phyloP scores from a whole-genome alignment of 2,888 invertebrate genomes.

The Acleris literana region DNA sequence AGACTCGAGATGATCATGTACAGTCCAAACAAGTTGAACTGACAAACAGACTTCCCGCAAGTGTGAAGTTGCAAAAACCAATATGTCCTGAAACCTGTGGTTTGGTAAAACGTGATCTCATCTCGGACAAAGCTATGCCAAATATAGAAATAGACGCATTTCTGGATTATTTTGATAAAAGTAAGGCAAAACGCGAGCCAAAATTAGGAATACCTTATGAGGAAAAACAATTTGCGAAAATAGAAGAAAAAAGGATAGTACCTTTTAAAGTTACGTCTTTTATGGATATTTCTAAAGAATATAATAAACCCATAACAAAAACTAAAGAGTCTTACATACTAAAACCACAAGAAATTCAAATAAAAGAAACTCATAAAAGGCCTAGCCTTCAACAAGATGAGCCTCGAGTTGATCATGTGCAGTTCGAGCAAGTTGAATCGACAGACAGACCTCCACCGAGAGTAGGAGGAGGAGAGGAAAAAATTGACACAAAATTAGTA shows the following conservation, averaged over 20 bases:
- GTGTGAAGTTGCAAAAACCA: neutral
- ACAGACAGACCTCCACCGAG: neutral
- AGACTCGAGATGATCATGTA: too few species aligned
- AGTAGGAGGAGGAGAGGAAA: neutral
- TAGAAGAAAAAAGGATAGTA: too few species aligned
- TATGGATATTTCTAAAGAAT: too few species aligned
- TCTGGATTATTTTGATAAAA: neutral
- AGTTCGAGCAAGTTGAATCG: neutral
- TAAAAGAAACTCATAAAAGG: too few species aligned
- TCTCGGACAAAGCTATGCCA: neutral
- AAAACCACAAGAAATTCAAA: constrained; percentile 3
- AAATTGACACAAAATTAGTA: too few species aligned
- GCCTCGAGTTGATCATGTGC: too few species aligned
- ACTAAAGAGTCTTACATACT: constrained; percentile 2
- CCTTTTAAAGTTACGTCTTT: too few species aligned
- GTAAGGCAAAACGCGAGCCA: too few species aligned
- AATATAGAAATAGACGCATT: neutral
- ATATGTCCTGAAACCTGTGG: neutral
- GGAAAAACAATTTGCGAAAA: neutral
- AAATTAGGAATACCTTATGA: neutral
- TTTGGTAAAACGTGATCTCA: neutral
- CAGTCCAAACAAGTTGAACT: neutral
- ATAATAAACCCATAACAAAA: neutral
- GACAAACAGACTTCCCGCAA: neutral
- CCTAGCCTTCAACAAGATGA: neutral